A percentile compares a stretch with the other conserved stretches of the same genome.
These are phyloP conservation scores for Agrypnia vestita DNA, from an alignment of 1,140 invertebrate genomes.

Conservation along the genomic window DNA sequence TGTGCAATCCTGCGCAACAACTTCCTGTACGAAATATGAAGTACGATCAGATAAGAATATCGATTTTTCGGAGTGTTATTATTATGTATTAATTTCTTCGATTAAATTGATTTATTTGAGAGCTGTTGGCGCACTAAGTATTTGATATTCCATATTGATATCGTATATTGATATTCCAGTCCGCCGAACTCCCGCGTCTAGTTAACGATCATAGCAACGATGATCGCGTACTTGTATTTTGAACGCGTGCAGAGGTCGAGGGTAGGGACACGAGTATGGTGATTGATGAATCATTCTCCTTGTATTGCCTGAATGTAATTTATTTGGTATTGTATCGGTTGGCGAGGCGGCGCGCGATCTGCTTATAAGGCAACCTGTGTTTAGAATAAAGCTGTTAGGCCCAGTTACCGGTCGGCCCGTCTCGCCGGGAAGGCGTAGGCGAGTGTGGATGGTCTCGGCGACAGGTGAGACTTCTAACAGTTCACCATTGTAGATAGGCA, in stretches of 20 bases:
- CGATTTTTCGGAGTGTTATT: background rate
- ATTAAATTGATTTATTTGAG: background rate
- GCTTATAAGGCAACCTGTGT: slow-evolving; percentile 11
- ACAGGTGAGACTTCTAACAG: too few relatives aligned
- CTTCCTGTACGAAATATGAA: background rate
- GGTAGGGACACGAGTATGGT: background rate
- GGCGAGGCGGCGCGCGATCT: slow-evolving; percentile 3
- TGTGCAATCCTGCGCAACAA: background rate
- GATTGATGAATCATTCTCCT: slow-evolving; percentile 58
- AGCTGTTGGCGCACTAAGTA: background rate
- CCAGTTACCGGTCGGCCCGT: background rate
- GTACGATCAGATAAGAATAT: background rate
- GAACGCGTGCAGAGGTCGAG: background rate
- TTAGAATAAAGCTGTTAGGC: slow-evolving; percentile 18
- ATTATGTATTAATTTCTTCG: background rate
- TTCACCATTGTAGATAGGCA: too few relatives aligned
- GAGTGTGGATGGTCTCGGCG: background rate
- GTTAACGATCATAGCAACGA: background rate
- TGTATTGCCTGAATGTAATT: slow-evolving; percentile 53
- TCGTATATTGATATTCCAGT: background rate
- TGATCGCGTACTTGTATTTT: background rate
- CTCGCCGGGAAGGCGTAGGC: background rate
- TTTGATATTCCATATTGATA: background rate
- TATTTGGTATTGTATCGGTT: slow-evolving; percentile 50
- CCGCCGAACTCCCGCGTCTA: background rate